A percentile compares a stretch with the other conserved stretches of the same genome.
These are phyloP conservation scores for Ennomos fuscantarius DNA, from an alignment of 2,888 invertebrate genomes.

Conservation along the genomic window DNA sequence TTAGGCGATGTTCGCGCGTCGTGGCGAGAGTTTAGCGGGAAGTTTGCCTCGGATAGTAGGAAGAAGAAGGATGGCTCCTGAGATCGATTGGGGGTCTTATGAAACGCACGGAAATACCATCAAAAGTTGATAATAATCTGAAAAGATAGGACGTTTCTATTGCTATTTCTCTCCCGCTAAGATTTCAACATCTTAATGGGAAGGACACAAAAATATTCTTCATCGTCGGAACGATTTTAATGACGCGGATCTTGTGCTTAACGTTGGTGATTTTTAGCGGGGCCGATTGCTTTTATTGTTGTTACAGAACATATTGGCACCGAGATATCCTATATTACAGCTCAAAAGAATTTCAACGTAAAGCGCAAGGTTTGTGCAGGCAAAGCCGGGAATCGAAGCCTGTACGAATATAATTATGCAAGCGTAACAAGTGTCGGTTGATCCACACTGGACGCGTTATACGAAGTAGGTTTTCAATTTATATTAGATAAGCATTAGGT, in stretches of 20 bases:
- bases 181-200: neutral
- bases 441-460: neutral
- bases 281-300: too few species aligned
- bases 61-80: constrained; percentile 48
- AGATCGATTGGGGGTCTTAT: neutral
- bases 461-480: constrained; percentile 13
- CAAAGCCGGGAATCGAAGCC: neutral
- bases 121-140: neutral
- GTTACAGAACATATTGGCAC: too few species aligned
- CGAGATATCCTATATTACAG: too few species aligned
- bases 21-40: constrained; percentile 63
- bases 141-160: too few species aligned
- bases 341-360: too few species aligned
- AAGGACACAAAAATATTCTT: too few species aligned
- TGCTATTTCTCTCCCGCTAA: too few species aligned
- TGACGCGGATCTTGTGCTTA: too few species aligned
- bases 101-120: neutral
- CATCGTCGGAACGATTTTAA: too few species aligned
- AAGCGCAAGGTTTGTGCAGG: too few species aligned
- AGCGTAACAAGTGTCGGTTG: neutral
- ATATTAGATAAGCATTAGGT: constrained; percentile 16
- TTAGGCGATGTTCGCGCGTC: constrained; percentile 61
- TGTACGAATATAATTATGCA: neutral
- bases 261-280: too few species aligned
- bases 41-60: constrained; percentile 53